phyloP scores from a whole-genome alignment of 2,113 vertebrate genomes.

The Anarhynchus alexandrinus region DNA sequence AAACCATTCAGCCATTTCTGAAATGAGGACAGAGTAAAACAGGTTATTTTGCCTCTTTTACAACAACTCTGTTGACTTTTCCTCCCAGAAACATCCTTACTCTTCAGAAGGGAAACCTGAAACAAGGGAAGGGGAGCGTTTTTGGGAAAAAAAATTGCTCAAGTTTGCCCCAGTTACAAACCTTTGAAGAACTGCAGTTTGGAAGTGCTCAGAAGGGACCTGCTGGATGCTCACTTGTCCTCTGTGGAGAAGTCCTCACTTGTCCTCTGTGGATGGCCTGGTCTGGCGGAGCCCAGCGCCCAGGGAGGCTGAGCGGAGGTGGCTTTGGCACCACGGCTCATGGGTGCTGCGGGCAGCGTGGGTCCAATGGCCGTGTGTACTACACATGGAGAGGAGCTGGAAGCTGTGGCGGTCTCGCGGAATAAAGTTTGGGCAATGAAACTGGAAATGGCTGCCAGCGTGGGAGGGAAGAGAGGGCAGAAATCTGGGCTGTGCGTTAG shows the following conservation, averaged over 20 bases:
- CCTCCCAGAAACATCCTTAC: neutral
- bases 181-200: neutral
- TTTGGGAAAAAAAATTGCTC: neutral
- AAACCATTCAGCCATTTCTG: neutral
- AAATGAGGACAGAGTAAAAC: neutral
- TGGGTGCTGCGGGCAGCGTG: neutral
- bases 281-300: neutral
- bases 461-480: neutral
- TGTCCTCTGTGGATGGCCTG: neutral
- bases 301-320: neutral
- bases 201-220: neutral
- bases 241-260: neutral
- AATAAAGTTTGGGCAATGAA: neutral
- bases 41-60: neutral
- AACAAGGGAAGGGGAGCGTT: neutral
- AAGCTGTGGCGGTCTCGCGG: neutral
- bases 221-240: neutral
- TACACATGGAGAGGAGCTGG: neutral
- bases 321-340: neutral
- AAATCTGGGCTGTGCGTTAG: neutral
- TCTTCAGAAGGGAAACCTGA: neutral
- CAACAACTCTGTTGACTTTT: neutral
- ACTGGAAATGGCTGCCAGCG: neutral
- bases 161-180: neutral
- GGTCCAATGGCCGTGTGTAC: accelerated